These are phyloP conservation scores for Delia radicum DNA, from an alignment of 1,140 invertebrate genomes.

Conservation along the genomic window DNA sequence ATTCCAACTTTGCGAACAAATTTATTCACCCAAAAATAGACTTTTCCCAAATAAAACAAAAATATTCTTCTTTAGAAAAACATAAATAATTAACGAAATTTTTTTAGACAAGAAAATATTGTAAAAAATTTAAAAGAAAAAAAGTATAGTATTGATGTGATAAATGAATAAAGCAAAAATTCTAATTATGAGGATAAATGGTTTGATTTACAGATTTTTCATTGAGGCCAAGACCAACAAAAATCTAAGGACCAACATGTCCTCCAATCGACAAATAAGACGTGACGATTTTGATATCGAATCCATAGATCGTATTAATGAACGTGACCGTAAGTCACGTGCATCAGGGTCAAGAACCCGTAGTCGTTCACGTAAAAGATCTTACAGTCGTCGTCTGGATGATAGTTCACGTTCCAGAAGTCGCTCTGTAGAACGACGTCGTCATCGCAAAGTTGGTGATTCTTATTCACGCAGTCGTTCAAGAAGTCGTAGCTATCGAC, in stretches of 20 bases:
- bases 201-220: slow-evolving; percentile 28
- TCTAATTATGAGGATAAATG: slow-evolving; percentile 27
- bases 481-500: slow-evolving; percentile 34
- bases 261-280: slow-evolving; percentile 15
- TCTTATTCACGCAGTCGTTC: slow-evolving; percentile 12
- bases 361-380: slow-evolving; percentile 30
- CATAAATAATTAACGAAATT: no score
- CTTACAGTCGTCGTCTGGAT: slow-evolving; percentile 22
- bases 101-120: slow-evolving; percentile 54
- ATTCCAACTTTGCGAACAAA: no score
- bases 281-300: slow-evolving; percentile 22
- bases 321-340: slow-evolving; percentile 39
- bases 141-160: slow-evolving; percentile 35
- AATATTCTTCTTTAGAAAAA: no score
- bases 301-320: slow-evolving; percentile 43
- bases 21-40: no score
- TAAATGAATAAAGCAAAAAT: slow-evolving; percentile 33
- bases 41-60: no score
- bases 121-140: slow-evolving; percentile 39
- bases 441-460: slow-evolving; percentile 17
- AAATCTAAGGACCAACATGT: slow-evolving; percentile 13
- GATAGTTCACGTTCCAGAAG: slow-evolving; percentile 28
- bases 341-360: slow-evolving; percentile 29
- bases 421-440: slow-evolving; percentile 32
- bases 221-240: neutral